A percentile compares a stretch with the other conserved stretches of the same genome.
Evolutionary conservation across 2,888 invertebrate genomes (phyloP).

Genomic region (Actias luna): DNA sequence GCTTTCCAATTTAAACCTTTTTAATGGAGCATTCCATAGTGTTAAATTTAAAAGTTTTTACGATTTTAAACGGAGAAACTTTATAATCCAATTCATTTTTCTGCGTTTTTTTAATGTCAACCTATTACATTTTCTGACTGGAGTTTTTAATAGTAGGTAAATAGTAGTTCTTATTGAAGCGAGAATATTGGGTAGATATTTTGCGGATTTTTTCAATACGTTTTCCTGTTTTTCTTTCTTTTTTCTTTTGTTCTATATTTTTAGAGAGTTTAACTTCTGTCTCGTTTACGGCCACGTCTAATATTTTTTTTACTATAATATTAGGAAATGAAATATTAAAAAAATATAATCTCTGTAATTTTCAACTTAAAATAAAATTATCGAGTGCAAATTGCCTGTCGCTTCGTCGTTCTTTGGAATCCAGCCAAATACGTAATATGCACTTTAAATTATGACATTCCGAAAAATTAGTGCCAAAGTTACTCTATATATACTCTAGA

Average conservation of each 20-base stretch:
- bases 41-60: conserved; percentile 4
- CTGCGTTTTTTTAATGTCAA: background rate
- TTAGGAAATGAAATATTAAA: background rate
- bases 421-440: background rate
- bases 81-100: background rate
- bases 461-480: conserved; percentile 1
- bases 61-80: background rate
- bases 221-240: too few species aligned
- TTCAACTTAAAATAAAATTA: background rate
- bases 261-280: too few species aligned
- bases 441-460: background rate
- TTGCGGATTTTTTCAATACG: too few species aligned
- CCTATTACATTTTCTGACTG: background rate
- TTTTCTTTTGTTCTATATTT: too few species aligned
- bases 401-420: background rate
- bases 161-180: too few species aligned
- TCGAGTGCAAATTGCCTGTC: background rate
- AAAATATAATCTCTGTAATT: background rate
- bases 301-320: background rate
- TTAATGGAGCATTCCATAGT: conserved; percentile 7
- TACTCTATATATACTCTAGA: background rate
- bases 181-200: too few species aligned
- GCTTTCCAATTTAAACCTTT: conserved; percentile 12
- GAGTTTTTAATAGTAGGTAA: too few species aligned
- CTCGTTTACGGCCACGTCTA: too few species aligned